Conservation (phyloP, 1,140 invertebrate species). For the Listronotus oregonensis region DNA sequence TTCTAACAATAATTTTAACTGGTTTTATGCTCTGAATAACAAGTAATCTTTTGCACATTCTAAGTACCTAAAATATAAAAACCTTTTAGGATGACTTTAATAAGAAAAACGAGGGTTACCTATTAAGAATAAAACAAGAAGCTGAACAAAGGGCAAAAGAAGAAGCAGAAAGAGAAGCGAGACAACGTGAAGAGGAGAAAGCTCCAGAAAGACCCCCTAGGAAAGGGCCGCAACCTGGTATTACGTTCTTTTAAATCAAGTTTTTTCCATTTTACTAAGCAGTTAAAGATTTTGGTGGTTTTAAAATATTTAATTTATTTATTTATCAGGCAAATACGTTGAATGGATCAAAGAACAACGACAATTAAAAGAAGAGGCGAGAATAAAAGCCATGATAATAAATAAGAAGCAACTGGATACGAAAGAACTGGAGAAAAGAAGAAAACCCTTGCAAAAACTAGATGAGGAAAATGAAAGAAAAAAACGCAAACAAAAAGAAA, state of each 20-base stretch:
- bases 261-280: neutral
- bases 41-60: too few species aligned
- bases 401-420: constrained; percentile 57
- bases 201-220: constrained; percentile 11
- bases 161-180: constrained; percentile 28
- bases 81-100: constrained; percentile 21
- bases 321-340: constrained; percentile 49
- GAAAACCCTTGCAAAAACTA: constrained; percentile 55
- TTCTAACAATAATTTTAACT: too few species aligned
- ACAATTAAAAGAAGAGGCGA: constrained; percentile 54
- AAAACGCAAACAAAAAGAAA: constrained; percentile 51
- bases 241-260: neutral
- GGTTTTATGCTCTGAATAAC: too few species aligned
- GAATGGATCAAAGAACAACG: constrained; percentile 54
- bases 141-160: constrained; percentile 33
- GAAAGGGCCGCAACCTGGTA: constrained; percentile 38
- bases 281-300: too few species aligned
- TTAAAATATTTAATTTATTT: too few species aligned
- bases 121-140: constrained; percentile 34
- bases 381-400: constrained; percentile 58
- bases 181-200: constrained; percentile 25
- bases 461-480: constrained; percentile 55
- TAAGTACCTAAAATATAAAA: too few species aligned
- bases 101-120: constrained; percentile 16
- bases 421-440: constrained; percentile 57